A percentile compares a stretch with the other conserved stretches of the same genome.
Evolutionary conservation across 2,797 vertebrate genomes (phyloP).

Genomic region (Salmo trutta): DNA sequence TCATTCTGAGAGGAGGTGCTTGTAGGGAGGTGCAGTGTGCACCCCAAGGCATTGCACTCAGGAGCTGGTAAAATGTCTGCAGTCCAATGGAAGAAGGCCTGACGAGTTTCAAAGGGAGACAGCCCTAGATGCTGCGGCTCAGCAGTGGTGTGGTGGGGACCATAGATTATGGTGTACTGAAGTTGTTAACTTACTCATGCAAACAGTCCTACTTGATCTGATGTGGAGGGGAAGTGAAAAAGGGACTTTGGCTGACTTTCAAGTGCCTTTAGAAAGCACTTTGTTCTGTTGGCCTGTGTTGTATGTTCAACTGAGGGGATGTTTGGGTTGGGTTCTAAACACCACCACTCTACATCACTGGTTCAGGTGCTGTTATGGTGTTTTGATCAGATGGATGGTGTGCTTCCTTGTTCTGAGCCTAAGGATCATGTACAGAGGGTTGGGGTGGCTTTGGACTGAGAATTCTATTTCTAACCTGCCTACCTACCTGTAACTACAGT

Average conservation of each 20-base stretch:
- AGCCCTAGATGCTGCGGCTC: neutral
- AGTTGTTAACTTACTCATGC: neutral
- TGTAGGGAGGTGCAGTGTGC: no score
- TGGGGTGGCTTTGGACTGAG: neutral
- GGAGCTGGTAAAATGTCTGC: no score
- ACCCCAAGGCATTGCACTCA: no score
- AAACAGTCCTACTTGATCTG: conserved; percentile 18
- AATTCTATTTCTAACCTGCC: neutral
- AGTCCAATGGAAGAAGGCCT: no score
- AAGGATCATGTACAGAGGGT: neutral
- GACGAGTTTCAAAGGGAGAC: no score
- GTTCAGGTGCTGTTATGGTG: neutral
- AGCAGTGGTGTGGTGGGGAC: neutral
- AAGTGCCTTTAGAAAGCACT: conserved; percentile 59
- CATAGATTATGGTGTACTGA: neutral
- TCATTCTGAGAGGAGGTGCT: no score
- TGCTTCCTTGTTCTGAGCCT: conserved; percentile 6
- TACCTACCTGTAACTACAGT: neutral
- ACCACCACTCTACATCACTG: conserved; percentile 16
- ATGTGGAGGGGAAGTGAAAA: conserved; percentile 64
- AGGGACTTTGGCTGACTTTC: conserved; percentile 54
- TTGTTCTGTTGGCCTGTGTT: conserved; percentile 29
- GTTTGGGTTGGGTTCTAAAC: conserved; percentile 37
- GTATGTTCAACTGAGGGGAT: conserved; percentile 10
- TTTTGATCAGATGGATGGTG: no score